These are phyloP conservation scores for Cheilosia urbana DNA, from an alignment of 2,888 invertebrate species.

Conservation along the genomic window DNA sequence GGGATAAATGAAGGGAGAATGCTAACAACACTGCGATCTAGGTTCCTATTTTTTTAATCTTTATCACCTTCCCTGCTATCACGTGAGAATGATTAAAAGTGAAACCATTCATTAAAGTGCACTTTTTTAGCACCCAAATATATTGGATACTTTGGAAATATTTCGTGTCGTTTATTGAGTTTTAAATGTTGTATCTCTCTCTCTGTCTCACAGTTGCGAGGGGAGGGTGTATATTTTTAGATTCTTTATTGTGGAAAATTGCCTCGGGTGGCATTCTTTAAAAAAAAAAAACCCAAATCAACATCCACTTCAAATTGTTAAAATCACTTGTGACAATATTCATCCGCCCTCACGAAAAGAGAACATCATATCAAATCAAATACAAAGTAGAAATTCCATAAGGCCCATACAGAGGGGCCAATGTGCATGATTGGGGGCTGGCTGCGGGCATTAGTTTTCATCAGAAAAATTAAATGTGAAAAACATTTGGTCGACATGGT, in stretches of 20 bases:
- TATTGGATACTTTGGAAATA: slow-evolving; percentile 13
- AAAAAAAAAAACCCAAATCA: slow-evolving; percentile 58
- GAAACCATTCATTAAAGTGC: slow-evolving; percentile 6
- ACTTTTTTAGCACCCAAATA: slow-evolving; percentile 7
- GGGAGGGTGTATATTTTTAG: slow-evolving; percentile 37
- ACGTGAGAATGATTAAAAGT: slow-evolving; percentile 30
- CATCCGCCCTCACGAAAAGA: slow-evolving; percentile 46
- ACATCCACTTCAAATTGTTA: slow-evolving; percentile 74
- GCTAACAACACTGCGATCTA: too few species aligned
- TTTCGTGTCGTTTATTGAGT: slow-evolving; percentile 62
- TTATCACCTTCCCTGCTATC: slow-evolving; percentile 19
- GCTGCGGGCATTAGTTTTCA: slow-evolving; percentile 68
- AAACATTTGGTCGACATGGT: slow-evolving; percentile 75
- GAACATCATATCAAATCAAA: slow-evolving; percentile 26
- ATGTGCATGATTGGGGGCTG: slow-evolving; percentile 27
- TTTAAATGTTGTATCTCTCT: slow-evolving; percentile 62
- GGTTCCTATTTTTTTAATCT: slow-evolving; percentile 9
- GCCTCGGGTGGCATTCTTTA: slow-evolving; percentile 29
- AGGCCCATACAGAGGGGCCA: slow-evolving; percentile 16
- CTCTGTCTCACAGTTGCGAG: not conserved
- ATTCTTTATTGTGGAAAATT: slow-evolving; percentile 8
- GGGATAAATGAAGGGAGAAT: too few species aligned
- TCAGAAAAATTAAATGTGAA: slow-evolving; percentile 76
- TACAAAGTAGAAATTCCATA: slow-evolving; percentile 56
- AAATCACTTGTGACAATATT: slow-evolving; percentile 70